A percentile compares a stretch with the other conserved stretches of the same genome.
Conservation (phyloP, 2,888 invertebrate species). For the Tricholauxania praeusta region DNA sequence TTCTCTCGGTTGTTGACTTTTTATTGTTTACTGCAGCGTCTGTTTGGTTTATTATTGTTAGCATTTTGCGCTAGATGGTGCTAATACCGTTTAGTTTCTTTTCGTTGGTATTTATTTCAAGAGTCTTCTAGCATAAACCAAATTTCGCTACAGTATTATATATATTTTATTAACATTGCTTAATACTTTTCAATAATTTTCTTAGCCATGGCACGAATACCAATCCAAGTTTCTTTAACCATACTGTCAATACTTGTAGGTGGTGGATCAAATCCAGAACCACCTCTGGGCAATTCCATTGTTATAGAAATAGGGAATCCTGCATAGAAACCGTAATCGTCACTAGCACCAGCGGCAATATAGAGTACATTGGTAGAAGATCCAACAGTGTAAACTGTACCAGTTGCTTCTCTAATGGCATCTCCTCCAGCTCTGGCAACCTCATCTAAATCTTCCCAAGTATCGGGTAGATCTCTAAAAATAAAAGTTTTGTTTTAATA, state of each 20-base stretch:
- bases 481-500: background rate
- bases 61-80: too few species aligned
- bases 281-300: slow-evolving; percentile 73
- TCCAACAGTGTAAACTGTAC: slow-evolving; percentile 66
- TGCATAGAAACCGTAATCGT: slow-evolving; percentile 74
- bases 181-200: slow-evolving; percentile 47
- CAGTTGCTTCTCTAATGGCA: slow-evolving; percentile 63
- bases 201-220: slow-evolving; percentile 63
- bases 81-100: too few species aligned
- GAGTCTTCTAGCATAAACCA: too few species aligned
- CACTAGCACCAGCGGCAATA: slow-evolving; percentile 73
- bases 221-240: slow-evolving; percentile 72
- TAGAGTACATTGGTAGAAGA: slow-evolving; percentile 69
- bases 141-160: too few species aligned
- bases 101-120: too few species aligned
- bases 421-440: slow-evolving; percentile 63
- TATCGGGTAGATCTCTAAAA: slow-evolving; percentile 66
- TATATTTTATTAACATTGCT: too few species aligned
- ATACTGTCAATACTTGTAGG: slow-evolving; percentile 71
- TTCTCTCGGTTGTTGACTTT: too few species aligned
- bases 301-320: slow-evolving; percentile 72
- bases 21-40: too few species aligned
- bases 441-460: slow-evolving; percentile 65
- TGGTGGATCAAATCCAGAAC: slow-evolving; percentile 73
- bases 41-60: too few species aligned